phyloP scores from a whole-genome alignment of 2,888 invertebrate genomes.

The Philonicus albiceps region DNA sequence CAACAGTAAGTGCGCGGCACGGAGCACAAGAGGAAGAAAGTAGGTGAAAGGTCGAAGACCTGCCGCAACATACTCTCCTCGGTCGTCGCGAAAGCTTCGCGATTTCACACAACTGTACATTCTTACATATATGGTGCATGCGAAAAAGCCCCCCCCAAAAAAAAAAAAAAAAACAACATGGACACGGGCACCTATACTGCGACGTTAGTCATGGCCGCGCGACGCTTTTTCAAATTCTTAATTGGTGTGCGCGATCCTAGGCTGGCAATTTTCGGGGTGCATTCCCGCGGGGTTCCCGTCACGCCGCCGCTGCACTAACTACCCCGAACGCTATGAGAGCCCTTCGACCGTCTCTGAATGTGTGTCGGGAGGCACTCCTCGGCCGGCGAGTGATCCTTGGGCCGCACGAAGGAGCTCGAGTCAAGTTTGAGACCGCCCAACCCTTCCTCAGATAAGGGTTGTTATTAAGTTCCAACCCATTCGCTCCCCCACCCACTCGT shows the following conservation, averaged over 20 bases:
- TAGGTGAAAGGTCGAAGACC: slow-evolving; percentile 51
- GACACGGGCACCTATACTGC: not conserved
- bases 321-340: not conserved
- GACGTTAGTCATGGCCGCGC: slow-evolving; percentile 13
- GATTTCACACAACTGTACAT: not conserved
- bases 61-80: slow-evolving; percentile 44
- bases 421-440: not conserved
- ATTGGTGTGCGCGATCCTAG: not conserved
- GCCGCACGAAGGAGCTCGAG: not conserved
- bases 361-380: not conserved
- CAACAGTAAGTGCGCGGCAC: not conserved
- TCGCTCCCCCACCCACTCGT: not conserved
- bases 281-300: not conserved
- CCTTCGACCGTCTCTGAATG: not conserved
- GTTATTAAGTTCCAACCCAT: not conserved
- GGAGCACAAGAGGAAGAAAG: slow-evolving; percentile 44
- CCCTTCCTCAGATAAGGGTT: not conserved
- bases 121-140: not conserved
- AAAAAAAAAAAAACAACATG: not conserved
- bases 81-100: slow-evolving; percentile 1
- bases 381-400: not conserved
- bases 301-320: not conserved
- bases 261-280: not conserved
- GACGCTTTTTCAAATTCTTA: not conserved
- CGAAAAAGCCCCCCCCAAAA: not conserved